phyloP scores from a whole-genome alignment of 1,140 invertebrate species.

The Drosophila persimilis region DNA sequence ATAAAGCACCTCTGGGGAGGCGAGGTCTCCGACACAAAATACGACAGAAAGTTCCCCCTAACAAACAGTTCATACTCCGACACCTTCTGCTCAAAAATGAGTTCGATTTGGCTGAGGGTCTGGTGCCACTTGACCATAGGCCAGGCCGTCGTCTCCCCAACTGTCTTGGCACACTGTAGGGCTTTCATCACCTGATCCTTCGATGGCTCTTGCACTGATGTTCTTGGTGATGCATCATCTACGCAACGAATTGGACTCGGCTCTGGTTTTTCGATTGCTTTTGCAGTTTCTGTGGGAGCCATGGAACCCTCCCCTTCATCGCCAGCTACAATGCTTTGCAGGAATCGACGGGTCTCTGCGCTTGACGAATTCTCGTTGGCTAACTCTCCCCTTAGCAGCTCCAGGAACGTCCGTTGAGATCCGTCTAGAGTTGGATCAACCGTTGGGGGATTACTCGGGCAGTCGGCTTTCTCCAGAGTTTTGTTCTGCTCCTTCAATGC shows the following conservation, averaged over 20 bases:
- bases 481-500: too few relatives aligned
- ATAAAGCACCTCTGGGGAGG: conserved; percentile 53
- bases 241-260: background rate
- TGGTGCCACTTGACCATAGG: conserved; percentile 61
- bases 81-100: conserved; percentile 51
- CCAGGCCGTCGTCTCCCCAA: conserved; percentile 19
- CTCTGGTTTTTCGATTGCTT: too few relatives aligned
- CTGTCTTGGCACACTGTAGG: conserved; percentile 7
- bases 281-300: background rate
- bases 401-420: background rate
- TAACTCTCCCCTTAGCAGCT: conserved; percentile 1
- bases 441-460: too few relatives aligned
- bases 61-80: conserved; percentile 42
- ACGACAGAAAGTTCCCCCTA: conserved; percentile 21
- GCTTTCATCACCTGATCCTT: background rate
- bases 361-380: background rate
- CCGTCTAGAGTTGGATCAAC: too few relatives aligned
- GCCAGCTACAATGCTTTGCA: conserved; percentile 5
- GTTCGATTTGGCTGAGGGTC: conserved; percentile 31
- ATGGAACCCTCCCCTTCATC: background rate
- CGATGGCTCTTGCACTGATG: background rate
- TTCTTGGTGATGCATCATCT: background rate
- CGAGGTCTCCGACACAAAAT: conserved; percentile 8
- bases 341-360: background rate
- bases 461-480: too few relatives aligned